Evolutionary conservation across 1,140 invertebrate genomes (phyloP), one percentile per base, ranked within the genome.

Genomic region (Phocides pigmalion): DNA sequence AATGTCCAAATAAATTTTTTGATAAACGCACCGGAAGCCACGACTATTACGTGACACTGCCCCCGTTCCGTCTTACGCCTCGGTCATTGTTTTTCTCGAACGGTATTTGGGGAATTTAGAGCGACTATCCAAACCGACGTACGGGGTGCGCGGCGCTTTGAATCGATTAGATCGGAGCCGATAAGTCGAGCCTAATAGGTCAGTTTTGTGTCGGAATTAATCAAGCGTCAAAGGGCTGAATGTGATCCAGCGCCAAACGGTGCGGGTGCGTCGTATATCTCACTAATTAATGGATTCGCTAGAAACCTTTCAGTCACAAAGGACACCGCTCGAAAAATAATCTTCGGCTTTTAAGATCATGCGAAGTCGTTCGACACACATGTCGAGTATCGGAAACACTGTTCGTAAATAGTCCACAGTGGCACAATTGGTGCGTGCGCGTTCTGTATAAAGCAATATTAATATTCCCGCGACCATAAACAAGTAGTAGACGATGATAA

Each of bases 1-100:
- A 87, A 90, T 89, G 83, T 78, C 84, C 84, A 76, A 88, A 86
- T 87, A 89, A 87, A 83, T 85, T 90, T 90, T 90, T 87, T 87
- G 82, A 87, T 82, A 80, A 81, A 87, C 79, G 80, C 74, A 87
- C 82, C 87, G 86, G 87, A 88, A 90, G 82, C 80, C 74, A 54
- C 39, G 72, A 70, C 81, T 87, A 90, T 88, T 88, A 87, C 86
- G 87, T 87, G 81, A 84, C 79, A 79, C 72, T 80, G 81, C 68
- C 83, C 77, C 77, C 82, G 79, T 86, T 83, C 76, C 80, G 75
- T 76, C 74, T 78, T 79, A 70, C 72, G 71, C 69, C 79, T 81
- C 76, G 64, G 76, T 81, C 75, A 84, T 86, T 90, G 87, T 90
- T 90, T 88, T 87, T 83, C 81, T 77, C 77, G 54, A 59, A 56